Base-by-base conservation (phyloP, 2,888 invertebrate genomes). In the Parnassius smintheus region DNA sequence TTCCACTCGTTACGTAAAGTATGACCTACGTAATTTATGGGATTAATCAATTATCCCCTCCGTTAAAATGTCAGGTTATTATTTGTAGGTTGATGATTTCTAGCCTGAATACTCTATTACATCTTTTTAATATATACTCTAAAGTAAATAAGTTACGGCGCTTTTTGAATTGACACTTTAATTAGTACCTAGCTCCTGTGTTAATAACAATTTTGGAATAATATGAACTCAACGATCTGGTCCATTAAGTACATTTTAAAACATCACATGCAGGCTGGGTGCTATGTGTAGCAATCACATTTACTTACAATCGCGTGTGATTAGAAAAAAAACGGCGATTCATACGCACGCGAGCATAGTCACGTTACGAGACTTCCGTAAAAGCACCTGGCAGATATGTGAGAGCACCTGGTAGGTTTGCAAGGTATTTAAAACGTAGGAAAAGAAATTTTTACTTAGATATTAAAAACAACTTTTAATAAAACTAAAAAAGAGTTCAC, bases 221-320 rank as follows among this genome's bases (percentile, higher is more conserved):
- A 45, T 42, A 13, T 51, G 4, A 55, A 59, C 56, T 41, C 22
- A 42, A 18, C 7, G 18, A 9, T 45, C 2, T 12, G 41, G 1
- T 0, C 2, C 2, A 35, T 54, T 50, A 25, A 42, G 18, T 3
- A 41, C n/a, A n/a, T 8, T 56, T 51, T 35, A 9, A 9, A 59
- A 2, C 10, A 1, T 10, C 42, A 2, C 42, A 49, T 9, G 2
- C 2, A 1, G 0, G 25, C 41, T 2, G 51, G 12, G 12, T 51
- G 45, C 22, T 50, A 54, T 62, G 62, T 42, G 11, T 48, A 59
- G 18, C 59, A 56, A 63, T 63, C 51, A 68, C 72, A 70, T 74
- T 75, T 73, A 72, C 74, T 74, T 68, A 68, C 69, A 68, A 68
- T 71, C 70, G 73, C 75, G 72, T 75, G 74, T 66, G 65, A 62